Evolutionary conservation across 2,113 vertebrate genomes (phyloP), one percentile per base, ranked within the genome.

Genomic region (Sardina pilchardus): DNA sequence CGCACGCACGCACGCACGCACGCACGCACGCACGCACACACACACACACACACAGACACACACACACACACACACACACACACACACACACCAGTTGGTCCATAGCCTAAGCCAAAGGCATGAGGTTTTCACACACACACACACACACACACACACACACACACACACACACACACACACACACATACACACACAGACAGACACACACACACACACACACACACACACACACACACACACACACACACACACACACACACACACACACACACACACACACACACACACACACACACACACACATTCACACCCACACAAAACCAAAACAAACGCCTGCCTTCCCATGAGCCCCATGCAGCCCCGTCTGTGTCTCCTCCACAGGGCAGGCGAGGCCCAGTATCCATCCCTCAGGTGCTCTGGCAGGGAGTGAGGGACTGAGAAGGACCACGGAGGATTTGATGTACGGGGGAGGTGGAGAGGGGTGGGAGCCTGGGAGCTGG

Each of bases 21-120:
- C 82, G 30, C n/a, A 50, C 30, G 34, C 10, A 48, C 48, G 26
- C 82, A 83, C 45, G 56, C 8, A 56, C 30, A 86, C 63, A 67
- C 42, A 82, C 56, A 75, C 81, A 63, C 26, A 82, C 56, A 85
- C n/a, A 84, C 36, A 84, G 8, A 36, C n/a, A 53, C 75, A n/a
- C 34, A 81, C 48, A 81, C 81, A 83, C 82, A 82, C 42, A 83
- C 12, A 63, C 56, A 63, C 56, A 0, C n/a, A n/a, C n/a, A n/a
- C n/a, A n/a, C n/a, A n/a, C n/a, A n/a, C n/a, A n/a, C n/a, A n/a
- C n/a, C n/a, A n/a, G 6, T 63, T 7, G n/a, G 56, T 53, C 56
- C 21, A 63, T 7, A 19, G 48, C 17, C 48, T 47, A 53, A n/a
- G 21, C 44, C 44, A 2, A 12, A 16, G 1, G 48, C 8, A 16